Evolutionary conservation across 1,140 invertebrate genomes (phyloP), one percentile per base, ranked within the genome.

Genomic region (Bilobella aurantiaca): DNA sequence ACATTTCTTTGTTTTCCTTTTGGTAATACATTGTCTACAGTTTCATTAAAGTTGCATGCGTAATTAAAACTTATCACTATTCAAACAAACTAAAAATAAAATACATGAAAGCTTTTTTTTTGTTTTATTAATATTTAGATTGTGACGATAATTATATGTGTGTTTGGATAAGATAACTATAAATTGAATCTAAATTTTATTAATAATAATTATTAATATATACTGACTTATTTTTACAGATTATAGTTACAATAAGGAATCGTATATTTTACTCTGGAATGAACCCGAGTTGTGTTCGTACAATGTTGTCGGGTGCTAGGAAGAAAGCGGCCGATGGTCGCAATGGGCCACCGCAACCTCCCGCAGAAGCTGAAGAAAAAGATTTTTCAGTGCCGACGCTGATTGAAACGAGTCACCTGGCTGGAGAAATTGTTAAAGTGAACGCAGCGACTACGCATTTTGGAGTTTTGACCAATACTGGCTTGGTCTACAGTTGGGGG

Each of bases 401-500:
- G 14, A 68, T 72, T 56, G 68, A 72, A 29, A 68, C 65, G 14
- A 21, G 53, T 1, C 68, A 72, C 42, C 37, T 69, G 14, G 64
- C 63, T 57, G 68, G 68, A 37, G 68, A 72, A n/a, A 72, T 72
- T 62, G 46, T 57, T 3, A 69, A 68, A 32, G 61, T 72, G 8
- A 68, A 32, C 31, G 66, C 59, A 28, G 65, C 65, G 5, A 65
- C 66, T 2, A 72, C 71, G 16, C 71, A 72, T 61, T 68, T 72
- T 27, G 64, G 25, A 23, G 63, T 72, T 21, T 46, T 72, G 56
- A 69, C 71, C 16, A 63, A 65, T 3, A 56, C 62, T 21, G 68
- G 68, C 28, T 32, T 68, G 3, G 66, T 68, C 27, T 72, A 72
- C 42, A 69, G 68, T 0, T 72, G 66, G 65, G 71, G 71, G 64